These are phyloP conservation scores for Carcharodon carcharias DNA, from an alignment of 2,797 vertebrate species.

Conservation along the genomic window DNA sequence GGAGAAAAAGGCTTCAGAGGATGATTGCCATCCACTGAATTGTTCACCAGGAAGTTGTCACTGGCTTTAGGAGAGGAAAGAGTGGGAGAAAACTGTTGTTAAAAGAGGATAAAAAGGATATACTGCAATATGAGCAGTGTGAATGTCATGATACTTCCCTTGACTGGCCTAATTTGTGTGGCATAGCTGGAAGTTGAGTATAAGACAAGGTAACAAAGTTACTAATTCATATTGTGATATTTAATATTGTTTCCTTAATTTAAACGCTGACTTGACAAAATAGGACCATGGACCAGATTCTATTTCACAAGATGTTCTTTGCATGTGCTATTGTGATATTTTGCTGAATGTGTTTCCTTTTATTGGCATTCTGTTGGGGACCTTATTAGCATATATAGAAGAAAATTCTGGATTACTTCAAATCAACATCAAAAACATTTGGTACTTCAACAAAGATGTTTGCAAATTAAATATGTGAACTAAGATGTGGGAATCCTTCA, in stretches of 20 bases:
- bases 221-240: background rate
- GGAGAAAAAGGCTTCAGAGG: background rate
- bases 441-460: background rate
- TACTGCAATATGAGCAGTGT: background rate
- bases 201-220: background rate
- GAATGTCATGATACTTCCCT: background rate
- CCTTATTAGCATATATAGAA: background rate
- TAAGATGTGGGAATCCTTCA: background rate
- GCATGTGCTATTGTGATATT: background rate
- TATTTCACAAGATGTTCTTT: background rate
- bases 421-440: background rate
- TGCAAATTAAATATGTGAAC: background rate
- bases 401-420: background rate
- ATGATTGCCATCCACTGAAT: background rate
- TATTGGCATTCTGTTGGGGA: background rate
- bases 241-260: background rate
- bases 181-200: background rate
- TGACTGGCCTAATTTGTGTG: background rate
- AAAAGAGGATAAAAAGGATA: background rate
- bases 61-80: background rate
- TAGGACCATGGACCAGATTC: background rate
- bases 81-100: background rate
- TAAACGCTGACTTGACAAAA: background rate
- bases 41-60: background rate
- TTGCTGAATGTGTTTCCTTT: background rate